phyloP scores from a whole-genome alignment of 2,113 vertebrate species.

The Syngnathus floridae region DNA sequence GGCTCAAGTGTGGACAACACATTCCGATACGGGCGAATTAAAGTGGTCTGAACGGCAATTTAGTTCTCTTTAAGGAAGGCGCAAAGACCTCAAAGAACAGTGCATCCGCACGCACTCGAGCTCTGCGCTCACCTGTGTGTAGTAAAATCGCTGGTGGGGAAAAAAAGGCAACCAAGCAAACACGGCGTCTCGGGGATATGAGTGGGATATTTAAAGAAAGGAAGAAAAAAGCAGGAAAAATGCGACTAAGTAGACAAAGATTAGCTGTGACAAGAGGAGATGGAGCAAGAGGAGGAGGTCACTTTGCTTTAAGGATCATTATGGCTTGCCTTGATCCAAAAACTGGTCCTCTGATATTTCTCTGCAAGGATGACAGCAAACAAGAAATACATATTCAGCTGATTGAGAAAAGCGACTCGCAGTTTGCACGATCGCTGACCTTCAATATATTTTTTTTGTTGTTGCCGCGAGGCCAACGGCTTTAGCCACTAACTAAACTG shows the following conservation, averaged over 20 bases:
- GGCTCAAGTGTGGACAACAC: conserved; percentile 19
- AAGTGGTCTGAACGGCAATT: conserved; percentile 22
- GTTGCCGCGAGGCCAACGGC: too few relatives aligned
- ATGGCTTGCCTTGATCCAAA: conserved; percentile 1
- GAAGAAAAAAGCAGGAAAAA: conserved; percentile 2
- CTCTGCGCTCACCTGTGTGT: conserved; percentile 3
- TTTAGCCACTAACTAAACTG: neutral
- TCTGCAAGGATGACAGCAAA: conserved; percentile 7
- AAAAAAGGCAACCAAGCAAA: conserved; percentile 10
- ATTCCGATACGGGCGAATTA: conserved; percentile 18
- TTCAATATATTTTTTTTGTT: too few relatives aligned
- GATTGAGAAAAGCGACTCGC: neutral
- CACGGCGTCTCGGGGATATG: conserved; percentile 5
- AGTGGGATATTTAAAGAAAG: neutral
- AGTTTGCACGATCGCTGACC: neutral
- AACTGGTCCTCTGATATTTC: neutral
- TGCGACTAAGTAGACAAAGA: conserved; percentile 4
- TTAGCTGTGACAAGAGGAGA: conserved; percentile 9
- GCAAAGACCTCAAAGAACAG: conserved; percentile 13
- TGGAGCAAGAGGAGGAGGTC: neutral
- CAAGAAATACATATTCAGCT: conserved; percentile 3
- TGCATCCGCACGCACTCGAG: conserved; percentile 8
- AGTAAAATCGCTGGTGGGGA: conserved; percentile 2
- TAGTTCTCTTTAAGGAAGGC: conserved; percentile 11
- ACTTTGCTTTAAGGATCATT: conserved; percentile 3